Percentiles rank a stretch among this genome's conserved stretches.
phyloP scores from a whole-genome alignment of 2,797 vertebrate genomes.

The Pseudomugil tenellus region DNA sequence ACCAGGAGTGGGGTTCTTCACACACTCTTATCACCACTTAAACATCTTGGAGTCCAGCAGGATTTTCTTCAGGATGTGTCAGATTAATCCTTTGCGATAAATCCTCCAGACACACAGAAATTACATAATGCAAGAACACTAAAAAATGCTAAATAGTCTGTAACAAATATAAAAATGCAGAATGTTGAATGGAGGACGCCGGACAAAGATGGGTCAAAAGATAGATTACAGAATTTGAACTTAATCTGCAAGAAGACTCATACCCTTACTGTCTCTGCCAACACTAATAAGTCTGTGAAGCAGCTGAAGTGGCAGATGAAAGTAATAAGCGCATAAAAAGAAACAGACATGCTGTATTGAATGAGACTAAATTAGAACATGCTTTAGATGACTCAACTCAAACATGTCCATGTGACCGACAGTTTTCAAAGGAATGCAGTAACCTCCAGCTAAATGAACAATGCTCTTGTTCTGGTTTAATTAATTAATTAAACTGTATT shows the following conservation, averaged over 20 bases:
- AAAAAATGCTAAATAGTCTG: background rate
- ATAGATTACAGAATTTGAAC: slow-evolving; percentile 63
- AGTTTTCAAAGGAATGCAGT: slow-evolving; percentile 11
- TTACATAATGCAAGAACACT: slow-evolving; percentile 6
- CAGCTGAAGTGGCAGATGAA: slow-evolving; percentile 54
- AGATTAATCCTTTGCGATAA: slow-evolving; percentile 42
- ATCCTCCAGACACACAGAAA: slow-evolving; percentile 14
- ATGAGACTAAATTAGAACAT: slow-evolving; percentile 22
- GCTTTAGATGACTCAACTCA: slow-evolving; percentile 30
- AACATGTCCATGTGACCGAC: slow-evolving; percentile 18
- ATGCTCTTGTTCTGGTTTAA: background rate
- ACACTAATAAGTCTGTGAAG: slow-evolving; percentile 66
- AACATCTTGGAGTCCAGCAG: slow-evolving; percentile 19
- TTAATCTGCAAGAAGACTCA: slow-evolving; percentile 70
- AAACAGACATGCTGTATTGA: slow-evolving; percentile 41
- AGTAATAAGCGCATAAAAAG: slow-evolving; percentile 48
- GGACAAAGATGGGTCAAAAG: slow-evolving; percentile 50
- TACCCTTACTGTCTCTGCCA: slow-evolving; percentile 53
- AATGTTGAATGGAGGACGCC: slow-evolving; percentile 24
- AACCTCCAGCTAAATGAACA: slow-evolving; percentile 16
- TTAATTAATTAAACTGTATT: too few relatives aligned
- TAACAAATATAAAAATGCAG: background rate
- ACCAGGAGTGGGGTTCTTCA: slow-evolving; percentile 42
- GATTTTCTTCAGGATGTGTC: slow-evolving; percentile 22
- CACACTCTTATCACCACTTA: slow-evolving; percentile 53